Conservation (phyloP, 2,888 invertebrate species). For the Lasioglossum vierecki region DNA sequence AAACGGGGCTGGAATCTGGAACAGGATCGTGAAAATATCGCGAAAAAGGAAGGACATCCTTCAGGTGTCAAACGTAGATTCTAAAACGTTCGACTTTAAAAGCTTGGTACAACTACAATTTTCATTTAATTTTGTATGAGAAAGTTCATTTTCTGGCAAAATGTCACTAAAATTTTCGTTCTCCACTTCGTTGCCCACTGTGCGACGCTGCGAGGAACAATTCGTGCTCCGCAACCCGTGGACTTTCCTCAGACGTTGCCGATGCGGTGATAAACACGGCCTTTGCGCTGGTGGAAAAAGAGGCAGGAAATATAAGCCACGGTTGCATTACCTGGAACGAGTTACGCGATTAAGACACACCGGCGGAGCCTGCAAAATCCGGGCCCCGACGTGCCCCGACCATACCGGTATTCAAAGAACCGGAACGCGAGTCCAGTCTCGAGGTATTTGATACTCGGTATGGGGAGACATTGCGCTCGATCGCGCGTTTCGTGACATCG, state of each 20-base stretch:
- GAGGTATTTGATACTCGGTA: slow-evolving; percentile 60
- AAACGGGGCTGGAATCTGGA: too few species aligned
- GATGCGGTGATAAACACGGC: slow-evolving; percentile 55
- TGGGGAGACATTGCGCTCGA: slow-evolving; percentile 46
- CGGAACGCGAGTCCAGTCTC: slow-evolving; percentile 53
- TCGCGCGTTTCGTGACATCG: slow-evolving; percentile 55
- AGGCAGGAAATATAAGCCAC: slow-evolving; percentile 58
- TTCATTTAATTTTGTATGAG: too few species aligned
- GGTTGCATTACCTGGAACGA: slow-evolving; percentile 57
- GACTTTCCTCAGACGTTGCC: slow-evolving; percentile 44
- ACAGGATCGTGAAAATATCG: too few species aligned
- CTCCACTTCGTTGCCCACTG: too few species aligned
- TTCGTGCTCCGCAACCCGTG: slow-evolving; percentile 57
- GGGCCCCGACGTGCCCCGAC: slow-evolving; percentile 56
- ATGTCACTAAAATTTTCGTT: too few species aligned
- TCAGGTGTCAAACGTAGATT: too few species aligned
- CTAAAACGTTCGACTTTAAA: too few species aligned
- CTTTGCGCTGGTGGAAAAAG: background rate
- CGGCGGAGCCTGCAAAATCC: slow-evolving; percentile 49
- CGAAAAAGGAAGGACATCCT: too few species aligned
- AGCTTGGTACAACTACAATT: too few species aligned
- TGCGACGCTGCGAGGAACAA: slow-evolving; percentile 21
- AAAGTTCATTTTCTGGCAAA: too few species aligned
- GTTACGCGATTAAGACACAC: slow-evolving; percentile 61
- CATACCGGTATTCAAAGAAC: slow-evolving; percentile 64